Evolutionary conservation across 2,113 vertebrate species (phyloP), one percentile per base, ranked within the genome.

Genomic region (Rallus limicola): DNA sequence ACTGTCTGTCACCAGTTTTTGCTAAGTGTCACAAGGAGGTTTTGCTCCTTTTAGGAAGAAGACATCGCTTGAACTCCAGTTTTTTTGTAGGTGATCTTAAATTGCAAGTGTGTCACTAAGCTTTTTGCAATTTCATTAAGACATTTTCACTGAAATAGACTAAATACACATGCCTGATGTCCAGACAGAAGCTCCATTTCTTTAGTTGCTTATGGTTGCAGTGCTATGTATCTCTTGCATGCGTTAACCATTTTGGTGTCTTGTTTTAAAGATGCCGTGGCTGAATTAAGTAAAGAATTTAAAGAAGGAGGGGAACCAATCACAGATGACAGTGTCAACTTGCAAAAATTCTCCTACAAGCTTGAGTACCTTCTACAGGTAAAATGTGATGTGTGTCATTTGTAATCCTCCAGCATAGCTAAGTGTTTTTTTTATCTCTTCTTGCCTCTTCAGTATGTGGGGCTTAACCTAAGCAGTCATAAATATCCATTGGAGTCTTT

Each of bases 331-430:
- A 99, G 98, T 79, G 76, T 97, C 94, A 99, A 97, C 96, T 97
- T 99, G 93, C 99, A 99, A 90, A 99, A 99, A 93, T 99, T 99
- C 94, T 99, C 98, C 86, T 99, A 98, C 87, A 99, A 99, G 88
- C 98, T 99, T 11, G 99, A 99, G 83, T 99, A 99, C 90, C 98
- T 99, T 90, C 96, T 99, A 46, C 99, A 99, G 98, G 99, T 99
- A 94, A 97, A 97, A 95, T 53, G 25, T 64, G 5, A 44, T 48
- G 8, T 74, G 17, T 86, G 38, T 80, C 5, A 4, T 77, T 67
- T 65, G 8, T 86, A 83, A 77, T 68, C 53, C 29, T 52, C 17
- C 21, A 33, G 20, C 36, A 87, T 59, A 96, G 13, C 14, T 46
- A 5, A 3, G 16, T 23, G 26, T 83, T 82, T 11, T 64, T 88